These are phyloP conservation scores for Crocallis elinguaria DNA, from an alignment of 2,888 invertebrate species.

Conservation along the genomic window DNA sequence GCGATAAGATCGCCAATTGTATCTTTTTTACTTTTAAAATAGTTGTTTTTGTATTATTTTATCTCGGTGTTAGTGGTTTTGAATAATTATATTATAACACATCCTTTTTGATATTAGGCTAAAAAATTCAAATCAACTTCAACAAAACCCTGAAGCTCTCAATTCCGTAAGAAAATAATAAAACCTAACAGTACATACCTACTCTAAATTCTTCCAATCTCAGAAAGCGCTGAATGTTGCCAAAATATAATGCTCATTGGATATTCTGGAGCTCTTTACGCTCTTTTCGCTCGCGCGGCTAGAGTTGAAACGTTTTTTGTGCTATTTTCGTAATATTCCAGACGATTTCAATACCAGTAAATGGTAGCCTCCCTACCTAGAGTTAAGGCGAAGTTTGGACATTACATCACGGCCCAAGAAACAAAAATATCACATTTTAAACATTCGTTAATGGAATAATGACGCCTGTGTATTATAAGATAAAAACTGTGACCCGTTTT, in stretches of 20 bases:
- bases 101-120: too few relatives aligned
- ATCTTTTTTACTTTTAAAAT: too few relatives aligned
- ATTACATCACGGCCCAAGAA: too few relatives aligned
- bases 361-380: constrained; percentile 49
- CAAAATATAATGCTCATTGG: constrained; percentile 11
- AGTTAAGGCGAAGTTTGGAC: constrained; percentile 55
- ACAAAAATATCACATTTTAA: too few relatives aligned
- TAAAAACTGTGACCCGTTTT: too few relatives aligned
- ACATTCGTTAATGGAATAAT: too few relatives aligned
- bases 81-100: too few relatives aligned
- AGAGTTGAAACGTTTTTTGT: constrained; percentile 46
- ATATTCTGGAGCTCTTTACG: background rate
- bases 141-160: background rate
- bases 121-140: background rate
- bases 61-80: too few relatives aligned
- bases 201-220: background rate
- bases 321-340: constrained; percentile 74
- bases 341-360: constrained; percentile 69
- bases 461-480: too few relatives aligned
- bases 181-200: background rate
- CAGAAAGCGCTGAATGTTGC: constrained; percentile 1
- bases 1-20: too few relatives aligned
- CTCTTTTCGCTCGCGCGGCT: background rate
- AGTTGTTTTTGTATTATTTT: too few relatives aligned
- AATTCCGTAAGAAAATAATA: background rate